Evolutionary conservation across 2,888 invertebrate species (phyloP).

Genomic region (Oligia latruncula): DNA sequence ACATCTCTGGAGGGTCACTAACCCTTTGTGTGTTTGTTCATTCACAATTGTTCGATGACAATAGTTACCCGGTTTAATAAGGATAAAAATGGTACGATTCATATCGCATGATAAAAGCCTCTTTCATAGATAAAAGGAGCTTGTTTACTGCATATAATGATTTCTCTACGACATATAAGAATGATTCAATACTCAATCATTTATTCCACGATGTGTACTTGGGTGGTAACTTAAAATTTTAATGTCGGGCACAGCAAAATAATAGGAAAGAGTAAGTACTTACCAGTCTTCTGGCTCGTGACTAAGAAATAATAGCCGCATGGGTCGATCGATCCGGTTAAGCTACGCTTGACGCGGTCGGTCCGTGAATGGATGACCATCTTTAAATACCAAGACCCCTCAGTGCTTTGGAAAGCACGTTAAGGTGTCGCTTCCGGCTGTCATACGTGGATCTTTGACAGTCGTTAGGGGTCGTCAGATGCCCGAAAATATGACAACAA

Average conservation of each 20-base stretch:
- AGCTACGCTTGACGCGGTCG: no score
- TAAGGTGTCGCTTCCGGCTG: no score
- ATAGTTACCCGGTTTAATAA: conserved; percentile 30
- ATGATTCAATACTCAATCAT: neutral
- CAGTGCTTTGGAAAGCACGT: no score
- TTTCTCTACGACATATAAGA: neutral
- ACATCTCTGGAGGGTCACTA: conserved; percentile 32
- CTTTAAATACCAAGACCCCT: no score
- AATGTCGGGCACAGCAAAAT: neutral
- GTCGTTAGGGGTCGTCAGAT: no score
- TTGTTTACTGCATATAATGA: neutral
- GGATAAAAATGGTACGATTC: conserved; percentile 22
- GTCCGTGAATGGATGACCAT: no score
- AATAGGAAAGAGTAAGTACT: neutral
- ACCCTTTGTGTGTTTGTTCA: conserved; percentile 21
- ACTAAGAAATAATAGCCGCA: no score
- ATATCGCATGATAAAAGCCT: conserved; percentile 6
- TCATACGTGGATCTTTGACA: no score
- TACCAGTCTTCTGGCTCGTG: neutral
- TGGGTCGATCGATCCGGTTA: no score
- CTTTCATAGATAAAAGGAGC: neutral
- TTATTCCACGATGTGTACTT: neutral
- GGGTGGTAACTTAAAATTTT: neutral
- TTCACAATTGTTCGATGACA: conserved; percentile 31
- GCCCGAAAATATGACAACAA: no score